These are phyloP conservation scores for Nannoperca australis DNA, from an alignment of 2,797 vertebrate genomes.

Conservation along the genomic window DNA sequence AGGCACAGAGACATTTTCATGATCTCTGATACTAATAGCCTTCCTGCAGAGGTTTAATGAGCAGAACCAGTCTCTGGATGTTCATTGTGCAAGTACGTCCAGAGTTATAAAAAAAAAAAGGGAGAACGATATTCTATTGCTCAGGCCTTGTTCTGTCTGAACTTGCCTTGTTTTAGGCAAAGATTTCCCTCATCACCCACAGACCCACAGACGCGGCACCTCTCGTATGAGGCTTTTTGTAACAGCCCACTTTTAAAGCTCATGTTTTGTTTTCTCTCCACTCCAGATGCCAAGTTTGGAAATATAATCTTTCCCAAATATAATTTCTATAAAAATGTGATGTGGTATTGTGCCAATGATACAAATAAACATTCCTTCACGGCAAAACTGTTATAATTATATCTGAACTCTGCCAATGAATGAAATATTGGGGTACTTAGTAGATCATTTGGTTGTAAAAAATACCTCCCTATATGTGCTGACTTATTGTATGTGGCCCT, in stretches of 20 bases:
- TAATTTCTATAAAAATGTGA: conserved; percentile 61
- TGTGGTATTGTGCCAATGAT: conserved; percentile 54
- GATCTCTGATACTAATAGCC: conserved; percentile 66
- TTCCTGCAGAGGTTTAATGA: conserved; percentile 67
- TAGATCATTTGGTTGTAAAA: conserved; percentile 39
- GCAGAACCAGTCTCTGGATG: conserved; percentile 48
- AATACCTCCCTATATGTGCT: conserved; percentile 29
- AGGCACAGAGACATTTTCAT: conserved; percentile 56
- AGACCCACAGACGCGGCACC: conserved; percentile 46
- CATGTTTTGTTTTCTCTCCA: conserved; percentile 62
- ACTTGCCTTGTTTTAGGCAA: conserved; percentile 51
- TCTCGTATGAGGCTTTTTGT: conserved; percentile 37
- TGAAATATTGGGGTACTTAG: conserved; percentile 45
- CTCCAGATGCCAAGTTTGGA: conserved; percentile 62
- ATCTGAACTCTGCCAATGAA: conserved; percentile 41
- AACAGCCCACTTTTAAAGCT: conserved; percentile 48
- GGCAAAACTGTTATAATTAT: conserved; percentile 55
- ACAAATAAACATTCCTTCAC: conserved; percentile 64
- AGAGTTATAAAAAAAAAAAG: conserved; percentile 40
- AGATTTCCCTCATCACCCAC: conserved; percentile 36
- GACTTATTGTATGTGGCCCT: conserved; percentile 23
- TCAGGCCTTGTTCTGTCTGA: conserved; percentile 49
- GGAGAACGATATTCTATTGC: conserved; percentile 45
- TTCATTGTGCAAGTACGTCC: conserved; percentile 50
- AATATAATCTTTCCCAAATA: conserved; percentile 68